Base-by-base conservation (phyloP, 2,113 vertebrate species). In the Sorex araneus region DNA sequence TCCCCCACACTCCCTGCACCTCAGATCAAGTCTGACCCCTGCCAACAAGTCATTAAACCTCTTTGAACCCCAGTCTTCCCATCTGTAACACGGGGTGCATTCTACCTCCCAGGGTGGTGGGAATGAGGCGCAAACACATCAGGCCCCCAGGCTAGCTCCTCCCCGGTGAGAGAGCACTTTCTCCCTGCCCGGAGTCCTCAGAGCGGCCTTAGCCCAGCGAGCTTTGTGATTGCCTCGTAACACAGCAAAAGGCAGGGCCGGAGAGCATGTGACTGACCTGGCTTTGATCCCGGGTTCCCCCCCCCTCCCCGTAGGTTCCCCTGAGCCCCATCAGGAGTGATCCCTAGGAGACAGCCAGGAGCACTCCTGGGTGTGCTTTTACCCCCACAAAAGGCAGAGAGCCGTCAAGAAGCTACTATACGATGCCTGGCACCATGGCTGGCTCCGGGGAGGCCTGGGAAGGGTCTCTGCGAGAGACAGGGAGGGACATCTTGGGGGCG, bases 31-130 rank as follows among this genome's bases (percentile, higher is more conserved):
- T 82, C 57, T 66, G 40, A 69, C 50, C 67, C 40, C 60, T 88
- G 79, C 92, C 88, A 76, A 6, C 78, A 78, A 84, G 84, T 81
- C 90, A 60, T 4, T 64, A 50, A 84, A 40, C 6, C 67, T 92
- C 73, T 82, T 30, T 78, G n/a, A 89, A 78, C 74, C 28, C 28
- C 27, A 30, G 25, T 88, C 50, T 95, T 78, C 71, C 43, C 18
- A 21, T 82, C 85, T 78, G 66, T 88, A 78, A 82, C 94, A 81
- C 47, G 82, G 76, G 81, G 25, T 54, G 50, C n/a, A 69, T 18
- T n/a, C 7, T 77, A 57, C 70, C 92, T 95, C 25, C 11, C 82
- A 78, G 54, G 43, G 25, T 85, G 66, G 34, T 71, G 23, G 71
- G 69, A 73, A 91, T 15, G 9, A 91, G 90, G 84, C 64, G 71